A percentile compares a stretch with the other conserved stretches of the same genome.
Conservation (phyloP, 2,888 invertebrate species). For the Harpalus rufipes region DNA sequence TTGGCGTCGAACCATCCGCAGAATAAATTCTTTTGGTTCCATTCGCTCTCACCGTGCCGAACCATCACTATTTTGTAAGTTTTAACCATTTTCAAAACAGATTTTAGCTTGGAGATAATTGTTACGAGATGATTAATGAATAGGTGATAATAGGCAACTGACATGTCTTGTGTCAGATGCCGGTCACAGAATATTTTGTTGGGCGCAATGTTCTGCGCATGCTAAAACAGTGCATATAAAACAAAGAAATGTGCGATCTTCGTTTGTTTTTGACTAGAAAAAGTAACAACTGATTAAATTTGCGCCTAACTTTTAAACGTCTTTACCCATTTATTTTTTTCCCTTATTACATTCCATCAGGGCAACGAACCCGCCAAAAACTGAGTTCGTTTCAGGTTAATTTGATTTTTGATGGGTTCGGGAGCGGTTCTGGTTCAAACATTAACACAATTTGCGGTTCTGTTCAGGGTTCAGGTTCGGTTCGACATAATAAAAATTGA, state of each 20-base stretch:
- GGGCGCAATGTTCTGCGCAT: neutral
- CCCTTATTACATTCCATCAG: no score
- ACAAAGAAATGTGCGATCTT: neutral
- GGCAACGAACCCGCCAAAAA: no score
- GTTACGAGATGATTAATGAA: neutral
- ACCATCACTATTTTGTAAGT: slow-evolving; percentile 81
- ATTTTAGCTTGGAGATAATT: slow-evolving; percentile 7
- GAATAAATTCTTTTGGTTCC: slow-evolving; percentile 82
- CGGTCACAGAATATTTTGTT: neutral
- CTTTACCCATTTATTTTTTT: no score
- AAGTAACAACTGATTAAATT: no score
- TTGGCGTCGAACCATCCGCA: slow-evolving; percentile 83
- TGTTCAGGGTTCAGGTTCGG: no score
- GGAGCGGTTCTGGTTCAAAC: no score
- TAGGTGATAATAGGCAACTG: neutral
- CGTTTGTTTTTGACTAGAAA: no score
- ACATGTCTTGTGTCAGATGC: neutral
- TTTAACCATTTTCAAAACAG: slow-evolving; percentile 74
- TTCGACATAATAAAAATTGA: no score
- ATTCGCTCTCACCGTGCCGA: slow-evolving; percentile 83
- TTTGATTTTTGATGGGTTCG: no score
- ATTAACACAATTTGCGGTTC: no score
- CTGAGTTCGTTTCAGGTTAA: no score
- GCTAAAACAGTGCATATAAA: neutral
- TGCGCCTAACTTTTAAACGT: no score